A percentile compares a stretch with the other conserved stretches of the same genome.
Conservation (phyloP, 1,140 invertebrate species). For the Lerema accius region DNA sequence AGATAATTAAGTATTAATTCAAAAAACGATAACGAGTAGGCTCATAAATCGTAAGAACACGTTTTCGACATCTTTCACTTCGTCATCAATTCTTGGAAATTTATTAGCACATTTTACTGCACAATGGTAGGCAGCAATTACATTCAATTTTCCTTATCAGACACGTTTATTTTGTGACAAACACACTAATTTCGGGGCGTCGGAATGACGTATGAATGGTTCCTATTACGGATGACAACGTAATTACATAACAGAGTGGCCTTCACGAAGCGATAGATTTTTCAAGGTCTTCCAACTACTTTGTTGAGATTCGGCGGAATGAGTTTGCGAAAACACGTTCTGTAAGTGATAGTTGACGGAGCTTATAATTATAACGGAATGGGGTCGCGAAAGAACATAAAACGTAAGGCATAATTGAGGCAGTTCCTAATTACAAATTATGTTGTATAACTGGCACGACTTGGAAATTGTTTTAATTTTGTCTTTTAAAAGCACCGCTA, state of each 20-base stretch:
- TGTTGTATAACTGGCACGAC: too few relatives aligned
- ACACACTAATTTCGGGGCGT: slow-evolving; percentile 12
- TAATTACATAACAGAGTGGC: slow-evolving; percentile 13
- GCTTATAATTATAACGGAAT: slow-evolving; percentile 4
- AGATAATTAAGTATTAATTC: too few relatives aligned
- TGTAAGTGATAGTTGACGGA: too few relatives aligned
- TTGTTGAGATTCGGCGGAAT: background rate
- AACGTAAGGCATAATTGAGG: background rate
- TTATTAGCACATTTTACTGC: slow-evolving; percentile 10
- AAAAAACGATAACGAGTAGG: background rate
- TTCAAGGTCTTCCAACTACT: slow-evolving; percentile 24
- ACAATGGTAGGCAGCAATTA: background rate
- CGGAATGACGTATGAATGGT: slow-evolving; percentile 23
- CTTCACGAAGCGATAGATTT: slow-evolving; percentile 22
- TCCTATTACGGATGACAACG: slow-evolving; percentile 20
- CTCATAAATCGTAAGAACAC: background rate
- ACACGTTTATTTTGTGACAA: background rate
- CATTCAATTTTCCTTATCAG: background rate
- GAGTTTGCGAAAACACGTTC: background rate
- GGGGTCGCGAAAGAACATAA: background rate
- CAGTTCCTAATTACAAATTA: too few relatives aligned
- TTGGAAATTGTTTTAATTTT: too few relatives aligned
- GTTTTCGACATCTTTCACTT: background rate
- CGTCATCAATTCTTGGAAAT: slow-evolving; percentile 13
- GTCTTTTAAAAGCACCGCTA: too few relatives aligned